A percentile compares a stretch with the other conserved stretches of the same genome.
phyloP scores from a whole-genome alignment of 2,888 invertebrate genomes.

The Drosophila fulvimacula region DNA sequence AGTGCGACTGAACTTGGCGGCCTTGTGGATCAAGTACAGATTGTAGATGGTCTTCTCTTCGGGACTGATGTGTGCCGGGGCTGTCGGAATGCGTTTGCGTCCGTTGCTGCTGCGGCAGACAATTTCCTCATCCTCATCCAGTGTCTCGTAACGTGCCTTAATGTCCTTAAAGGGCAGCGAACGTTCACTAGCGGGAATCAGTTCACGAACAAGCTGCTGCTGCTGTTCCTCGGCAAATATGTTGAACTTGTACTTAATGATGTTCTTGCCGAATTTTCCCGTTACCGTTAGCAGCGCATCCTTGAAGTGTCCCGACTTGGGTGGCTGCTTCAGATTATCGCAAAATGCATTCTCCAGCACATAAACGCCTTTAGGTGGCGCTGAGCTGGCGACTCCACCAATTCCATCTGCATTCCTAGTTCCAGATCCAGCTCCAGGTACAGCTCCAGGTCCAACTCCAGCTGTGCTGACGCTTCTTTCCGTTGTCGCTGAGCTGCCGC shows the following conservation, averaged over 20 bases:
- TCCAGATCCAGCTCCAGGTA: too few relatives aligned
- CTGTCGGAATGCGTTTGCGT: conserved; percentile 13
- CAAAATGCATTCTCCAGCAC: conserved; percentile 84
- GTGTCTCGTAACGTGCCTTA: conserved; percentile 80
- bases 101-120: conserved; percentile 69
- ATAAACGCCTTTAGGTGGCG: conserved; percentile 78
- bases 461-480: conserved; percentile 72
- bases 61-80: conserved; percentile 76
- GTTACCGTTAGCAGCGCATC: conserved; percentile 84
- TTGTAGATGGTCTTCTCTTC: conserved; percentile 85
- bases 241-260: conserved; percentile 85
- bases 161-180: conserved; percentile 83
- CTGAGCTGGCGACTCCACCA: conserved; percentile 38
- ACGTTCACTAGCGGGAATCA: conserved; percentile 82
- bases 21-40: conserved; percentile 83
- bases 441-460: neutral
- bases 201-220: conserved; percentile 81
- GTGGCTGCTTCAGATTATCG: conserved; percentile 81
- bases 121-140: conserved; percentile 79
- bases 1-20: conserved; percentile 84
- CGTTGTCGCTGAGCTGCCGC: conserved; percentile 81
- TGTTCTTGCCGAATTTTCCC: conserved; percentile 84
- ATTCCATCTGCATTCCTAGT: neutral
- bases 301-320: conserved; percentile 82
- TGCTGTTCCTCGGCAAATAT: conserved; percentile 84